Evolutionary conservation across 2,113 vertebrate species (phyloP), one percentile per base, ranked within the genome.

Genomic region (Grammomys dolichurus): DNA sequence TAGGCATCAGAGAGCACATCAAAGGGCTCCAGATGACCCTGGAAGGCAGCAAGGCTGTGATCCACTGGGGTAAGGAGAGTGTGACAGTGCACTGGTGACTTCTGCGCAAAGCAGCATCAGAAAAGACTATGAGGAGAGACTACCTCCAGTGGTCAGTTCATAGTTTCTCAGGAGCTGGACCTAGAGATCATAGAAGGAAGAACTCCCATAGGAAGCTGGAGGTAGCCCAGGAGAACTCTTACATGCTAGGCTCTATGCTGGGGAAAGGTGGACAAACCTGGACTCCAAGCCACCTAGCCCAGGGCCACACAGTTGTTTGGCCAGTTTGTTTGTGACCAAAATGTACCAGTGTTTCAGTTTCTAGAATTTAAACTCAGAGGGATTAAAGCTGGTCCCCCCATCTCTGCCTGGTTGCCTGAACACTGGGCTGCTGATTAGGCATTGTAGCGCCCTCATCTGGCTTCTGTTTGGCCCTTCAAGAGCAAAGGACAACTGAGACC

Each of bases 261-360:
- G 90, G 73, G 85, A 70, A 54, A 87, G 67, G 63, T 36, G 33
- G 76, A 43, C 67, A 54, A 90, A 88, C 33, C 46, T 0, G 6
- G 92, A 88, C 85, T 87, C 76, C 17, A 0, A 3, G 85, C 93
- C 95, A 96, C 85, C 76, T 31, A 28, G n/a, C 85, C 40, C 1
- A 0, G 65, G 89, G 86, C 70, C 60, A 51, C 81, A 51, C 85
- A 51, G 90, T 87, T 87, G 95, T 89, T 96, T 87, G 81, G 67
- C 88, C 69, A 84, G 93, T 95, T 93, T 85, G 85, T 46, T 76
- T 95, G 56, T 28, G 92, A 96, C 95, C 95, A 96, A 73, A 96
- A 95, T 92, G 54, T 69, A 40, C 90, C 54, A 16, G 12, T 2
- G 88, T 77, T 86, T 95, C 80, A 54, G 67, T 90, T 93, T 94